These are phyloP conservation scores for Microchirus variegatus DNA, from an alignment of 2,797 vertebrate genomes.

Conservation along the genomic window DNA sequence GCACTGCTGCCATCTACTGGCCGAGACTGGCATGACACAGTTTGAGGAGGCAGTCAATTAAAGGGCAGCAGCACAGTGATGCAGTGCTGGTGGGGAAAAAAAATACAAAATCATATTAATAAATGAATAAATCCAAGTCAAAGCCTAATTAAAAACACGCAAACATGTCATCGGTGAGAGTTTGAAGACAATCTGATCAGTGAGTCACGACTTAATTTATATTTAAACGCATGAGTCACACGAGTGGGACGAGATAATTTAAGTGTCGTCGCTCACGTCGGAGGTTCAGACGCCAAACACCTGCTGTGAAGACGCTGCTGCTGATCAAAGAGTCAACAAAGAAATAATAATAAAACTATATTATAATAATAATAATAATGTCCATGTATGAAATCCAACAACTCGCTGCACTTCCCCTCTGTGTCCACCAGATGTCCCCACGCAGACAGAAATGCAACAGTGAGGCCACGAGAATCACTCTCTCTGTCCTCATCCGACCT, in stretches of 20 bases:
- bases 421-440: constrained; percentile 74
- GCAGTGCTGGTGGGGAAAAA: neutral
- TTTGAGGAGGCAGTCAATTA: neutral
- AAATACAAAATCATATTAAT: no score
- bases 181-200: neutral
- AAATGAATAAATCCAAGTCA: neutral
- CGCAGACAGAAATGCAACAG: constrained; percentile 64
- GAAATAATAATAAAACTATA: fast-evolving
- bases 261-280: neutral
- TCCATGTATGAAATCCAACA: neutral
- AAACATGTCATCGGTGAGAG: neutral
- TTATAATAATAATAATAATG: no score
- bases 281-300: neutral
- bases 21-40: neutral
- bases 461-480: constrained; percentile 5
- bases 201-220: neutral
- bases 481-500: constrained; percentile 78
- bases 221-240: neutral
- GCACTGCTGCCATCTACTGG: constrained; percentile 81
- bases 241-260: no score
- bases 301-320: neutral
- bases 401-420: constrained; percentile 28
- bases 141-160: neutral
- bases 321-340: neutral
- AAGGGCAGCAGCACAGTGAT: neutral